Conservation (phyloP, 2,888 invertebrate genomes). For the Aphodius sticticus region DNA sequence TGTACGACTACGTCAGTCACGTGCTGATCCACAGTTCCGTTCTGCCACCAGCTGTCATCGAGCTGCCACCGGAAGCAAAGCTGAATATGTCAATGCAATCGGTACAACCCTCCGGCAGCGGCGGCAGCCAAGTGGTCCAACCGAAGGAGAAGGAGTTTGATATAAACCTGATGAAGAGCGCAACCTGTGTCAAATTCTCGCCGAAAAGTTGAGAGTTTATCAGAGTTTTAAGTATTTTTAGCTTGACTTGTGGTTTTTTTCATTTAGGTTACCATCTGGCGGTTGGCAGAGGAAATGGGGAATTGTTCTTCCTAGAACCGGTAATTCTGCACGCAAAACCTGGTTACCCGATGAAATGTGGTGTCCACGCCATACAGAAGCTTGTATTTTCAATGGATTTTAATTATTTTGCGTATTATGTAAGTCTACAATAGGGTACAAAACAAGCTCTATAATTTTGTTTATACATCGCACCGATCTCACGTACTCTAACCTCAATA, state of each 20-base stretch:
- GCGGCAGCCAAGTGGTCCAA: neutral
- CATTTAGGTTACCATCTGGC: constrained; percentile 64
- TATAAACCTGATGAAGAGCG: constrained; percentile 14
- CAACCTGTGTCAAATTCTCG: constrained; percentile 64
- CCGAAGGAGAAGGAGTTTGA: constrained; percentile 9
- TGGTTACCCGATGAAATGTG: constrained; percentile 61
- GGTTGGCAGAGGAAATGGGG: constrained; percentile 68
- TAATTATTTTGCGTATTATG: constrained; percentile 65
- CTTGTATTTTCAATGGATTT: constrained; percentile 65
- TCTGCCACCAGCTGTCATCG: constrained; percentile 33
- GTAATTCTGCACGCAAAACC: constrained; percentile 62
- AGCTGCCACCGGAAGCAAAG: constrained; percentile 16
- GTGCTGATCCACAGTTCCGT: constrained; percentile 43
- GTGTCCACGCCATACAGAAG: constrained; percentile 60
- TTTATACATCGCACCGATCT: too few species aligned
- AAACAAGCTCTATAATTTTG: too few species aligned
- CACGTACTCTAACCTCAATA: too few species aligned
- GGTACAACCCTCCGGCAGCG: neutral
- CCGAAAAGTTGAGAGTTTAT: constrained; percentile 60
- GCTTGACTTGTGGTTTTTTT: constrained; percentile 20
- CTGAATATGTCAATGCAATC: constrained; percentile 35
- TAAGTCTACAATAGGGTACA: too few species aligned
- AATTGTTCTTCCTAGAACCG: constrained; percentile 68
- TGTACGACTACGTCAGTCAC: constrained; percentile 59
- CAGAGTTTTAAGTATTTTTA: constrained; percentile 15